A percentile compares a stretch with the other conserved stretches of the same genome.
phyloP scores from a whole-genome alignment of 2,113 vertebrate species.

The Cathartes aura region DNA sequence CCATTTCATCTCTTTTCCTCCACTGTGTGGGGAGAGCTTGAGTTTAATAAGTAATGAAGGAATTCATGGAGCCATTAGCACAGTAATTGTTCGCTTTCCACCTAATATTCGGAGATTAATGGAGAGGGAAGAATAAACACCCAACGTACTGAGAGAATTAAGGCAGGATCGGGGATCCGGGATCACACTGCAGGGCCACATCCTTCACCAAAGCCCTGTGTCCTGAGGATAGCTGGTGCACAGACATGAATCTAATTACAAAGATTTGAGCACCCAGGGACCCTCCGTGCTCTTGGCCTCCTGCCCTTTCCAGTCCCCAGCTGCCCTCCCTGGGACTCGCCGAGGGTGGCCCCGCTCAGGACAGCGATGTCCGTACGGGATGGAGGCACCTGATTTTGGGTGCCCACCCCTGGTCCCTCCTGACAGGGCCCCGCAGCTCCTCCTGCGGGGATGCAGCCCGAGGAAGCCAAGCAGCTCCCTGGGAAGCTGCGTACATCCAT shows the following conservation, averaged over 20 bases:
- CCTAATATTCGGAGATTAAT: constrained; percentile 21
- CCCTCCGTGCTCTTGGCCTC: neutral
- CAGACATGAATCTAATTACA: accelerated
- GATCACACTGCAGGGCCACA: neutral
- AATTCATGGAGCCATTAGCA: constrained; percentile 66
- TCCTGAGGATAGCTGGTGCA: neutral
- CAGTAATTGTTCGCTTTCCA: constrained; percentile 44
- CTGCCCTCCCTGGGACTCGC: neutral
- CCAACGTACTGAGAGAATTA: neutral
- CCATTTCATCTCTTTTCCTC: neutral
- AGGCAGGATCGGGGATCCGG: neutral
- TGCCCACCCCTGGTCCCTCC: neutral
- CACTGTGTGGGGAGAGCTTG: neutral
- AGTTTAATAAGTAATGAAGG: constrained; percentile 72
- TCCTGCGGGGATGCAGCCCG: accelerated
- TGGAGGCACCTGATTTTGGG: neutral
- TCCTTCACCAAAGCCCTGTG: neutral
- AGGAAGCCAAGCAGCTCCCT: neutral
- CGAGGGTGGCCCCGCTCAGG: neutral
- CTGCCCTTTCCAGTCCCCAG: neutral
- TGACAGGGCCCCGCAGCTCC: neutral
- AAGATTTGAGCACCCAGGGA: neutral
- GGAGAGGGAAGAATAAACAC: neutral
- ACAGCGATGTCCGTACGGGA: accelerated
- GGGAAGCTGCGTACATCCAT: neutral